Evolutionary conservation across 1,140 invertebrate genomes (phyloP), one percentile per base, ranked within the genome.

Genomic region (Brevipalpus yothersi): DNA sequence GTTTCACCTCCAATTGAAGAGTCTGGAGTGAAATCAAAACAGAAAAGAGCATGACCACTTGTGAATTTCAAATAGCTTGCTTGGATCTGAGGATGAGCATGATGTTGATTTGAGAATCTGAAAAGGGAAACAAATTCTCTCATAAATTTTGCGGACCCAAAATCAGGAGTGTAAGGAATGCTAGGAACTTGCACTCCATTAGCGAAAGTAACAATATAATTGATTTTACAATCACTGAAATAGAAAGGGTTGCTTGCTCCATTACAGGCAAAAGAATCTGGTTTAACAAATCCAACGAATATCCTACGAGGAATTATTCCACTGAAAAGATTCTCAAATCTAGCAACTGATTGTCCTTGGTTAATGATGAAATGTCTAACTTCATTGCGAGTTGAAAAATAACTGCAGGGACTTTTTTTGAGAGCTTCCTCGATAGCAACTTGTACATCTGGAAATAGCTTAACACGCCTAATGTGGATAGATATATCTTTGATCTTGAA

Each of bases 261-360:
- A 39, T n/a, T 39, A 47, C 59, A n/a, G n/a, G n/a, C 57, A 53
- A 45, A 31, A 12, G 60, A 58, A 9, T 56, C 41, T 31, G 56
- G 57, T 11, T 62, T 55, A 43, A 62, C 39, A 47, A 56, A 62
- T 17, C 21, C 45, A 41, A 62, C 47, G 4, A 58, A 19, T n/a
- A 60, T n/a, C 21, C 58, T 13, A 41, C 58, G 42, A 12, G 59
- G 61, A 21, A 60, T 43, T 13, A 40, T 40, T 41, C 61, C 58
- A 2, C 10, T n/a, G n/a, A 62, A 59, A 39, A 61, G 12, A 61
- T 61, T 61, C 21, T 64, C 58, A 58, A 49, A n/a, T 12, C 3
- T 7, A n/a, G 23, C 41, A 39, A 13, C 3, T 3, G 19, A 13
- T 8, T 21, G 11, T 9, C 31, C 31, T 10, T 1, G 5, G 9